Percentiles rank a stretch among this genome's conserved stretches.
These are phyloP conservation scores for Forbesichthys agassizii DNA, from an alignment of 2,113 vertebrate species.

Conservation along the genomic window DNA sequence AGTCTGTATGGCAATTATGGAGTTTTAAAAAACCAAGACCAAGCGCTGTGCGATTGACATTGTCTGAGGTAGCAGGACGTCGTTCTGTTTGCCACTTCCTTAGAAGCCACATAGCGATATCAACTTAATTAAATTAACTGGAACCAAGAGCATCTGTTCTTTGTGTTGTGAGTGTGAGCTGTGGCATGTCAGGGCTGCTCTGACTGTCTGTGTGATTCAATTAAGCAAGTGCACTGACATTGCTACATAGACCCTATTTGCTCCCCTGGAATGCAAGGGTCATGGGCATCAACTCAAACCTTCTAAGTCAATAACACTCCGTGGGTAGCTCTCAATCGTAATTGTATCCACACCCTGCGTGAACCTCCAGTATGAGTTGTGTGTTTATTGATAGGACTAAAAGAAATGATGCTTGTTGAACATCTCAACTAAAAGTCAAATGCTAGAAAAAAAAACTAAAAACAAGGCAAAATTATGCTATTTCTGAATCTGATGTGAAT, in stretches of 20 bases:
- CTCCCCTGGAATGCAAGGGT: slow-evolving; percentile 57
- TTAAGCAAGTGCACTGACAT: slow-evolving; percentile 45
- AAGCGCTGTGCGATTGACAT: slow-evolving; percentile 16
- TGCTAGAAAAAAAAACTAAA: too few species aligned
- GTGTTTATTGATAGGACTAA: background rate
- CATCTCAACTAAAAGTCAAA: too few species aligned
- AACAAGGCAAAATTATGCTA: too few species aligned
- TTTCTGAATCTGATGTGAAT: too few species aligned
- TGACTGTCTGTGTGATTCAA: slow-evolving; percentile 56
- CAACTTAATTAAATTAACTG: slow-evolving; percentile 69
- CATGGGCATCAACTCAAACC: slow-evolving; percentile 56
- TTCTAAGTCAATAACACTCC: slow-evolving; percentile 51
- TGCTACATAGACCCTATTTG: slow-evolving; percentile 34
- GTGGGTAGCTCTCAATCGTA: slow-evolving; percentile 41
- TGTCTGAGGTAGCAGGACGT: slow-evolving; percentile 40
- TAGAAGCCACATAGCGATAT: slow-evolving; percentile 44
- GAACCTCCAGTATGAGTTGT: slow-evolving; percentile 25
- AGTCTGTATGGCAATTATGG: background rate
- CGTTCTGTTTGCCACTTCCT: slow-evolving; percentile 34
- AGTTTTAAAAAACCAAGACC: background rate
- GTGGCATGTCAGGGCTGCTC: slow-evolving; percentile 24
- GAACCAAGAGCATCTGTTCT: slow-evolving; percentile 69
- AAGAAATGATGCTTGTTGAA: background rate
- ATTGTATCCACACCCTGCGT: slow-evolving; percentile 30
- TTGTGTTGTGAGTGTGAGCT: slow-evolving; percentile 53